Base-by-base conservation (phyloP, 1,140 invertebrate species). In the Drosophila lini region DNA sequence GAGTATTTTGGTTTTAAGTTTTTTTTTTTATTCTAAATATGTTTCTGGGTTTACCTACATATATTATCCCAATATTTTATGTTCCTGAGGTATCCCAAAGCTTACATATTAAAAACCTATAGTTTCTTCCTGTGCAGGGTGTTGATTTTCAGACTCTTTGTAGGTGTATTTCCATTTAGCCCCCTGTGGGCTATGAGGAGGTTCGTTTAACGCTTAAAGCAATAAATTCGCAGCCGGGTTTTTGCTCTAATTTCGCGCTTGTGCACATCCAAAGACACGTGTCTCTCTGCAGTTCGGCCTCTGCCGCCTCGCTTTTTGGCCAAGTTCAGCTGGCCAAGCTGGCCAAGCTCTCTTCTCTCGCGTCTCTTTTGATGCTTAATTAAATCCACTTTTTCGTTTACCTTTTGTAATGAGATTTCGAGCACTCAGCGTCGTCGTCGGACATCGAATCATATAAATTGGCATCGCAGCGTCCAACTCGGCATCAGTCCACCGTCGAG, bases 391-490 rank as follows among this genome's bases (percentile, higher is more conserved):
- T 88, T 70, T 64, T 73, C 75, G 71, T 77, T 56, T 86, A 78
- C 83, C 83, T 86, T 86, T 88, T 88, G 83, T 88, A 89, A 88
- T 88, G 76, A 89, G 80, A 70, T 88, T 82, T 89, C 78, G 73
- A 58, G 76, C 56, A 74, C 71, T 83, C 62, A 67, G 61, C 70
- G 60, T 47, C 78, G 53, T 62, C 79, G 56, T 61, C 78, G 61
- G 58, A 60, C 68, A 74, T 75, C 74, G 80, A 88, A 88, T 70
- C 84, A 88, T 88, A 88, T 88, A 88, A 88, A 88, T 80, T 78
- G 36, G 58, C 65, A 50, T 15, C 48, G 74, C 25, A 31, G 15
- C 52, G 59, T 57, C 74, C 53, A 53, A 73, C 64, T 53, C 64
- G 36, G 80, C 68, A 86, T 86, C 82, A 86, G 80, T 86, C 63